Base-by-base conservation (phyloP, 2,888 invertebrate genomes). In the Plebejus argus region DNA sequence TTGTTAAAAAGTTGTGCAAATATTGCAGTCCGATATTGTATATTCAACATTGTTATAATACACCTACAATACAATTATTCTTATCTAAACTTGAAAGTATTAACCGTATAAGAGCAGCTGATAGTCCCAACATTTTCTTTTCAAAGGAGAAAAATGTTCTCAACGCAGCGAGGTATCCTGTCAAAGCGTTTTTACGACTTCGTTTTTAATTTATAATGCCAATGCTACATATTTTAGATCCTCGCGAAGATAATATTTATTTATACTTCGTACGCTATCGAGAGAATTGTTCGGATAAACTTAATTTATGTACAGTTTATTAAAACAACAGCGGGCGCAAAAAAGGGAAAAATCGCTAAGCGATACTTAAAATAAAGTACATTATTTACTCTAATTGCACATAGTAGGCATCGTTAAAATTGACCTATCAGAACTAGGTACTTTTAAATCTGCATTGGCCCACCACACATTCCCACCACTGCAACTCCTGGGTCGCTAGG, bases 181-280 rank as follows among this genome's bases (percentile, higher is more conserved):
- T 28, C 28, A 66, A 6, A 66, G 15, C 23, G 28, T 66, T 66
- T 28, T 66, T 66, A 66, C 61, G 23, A 23, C 66, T 66, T 18
- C 15, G 66, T 28, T 66, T 33, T 12, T 66, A 66, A 66, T 66
- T 28, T 66, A 66, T 33, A 66, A 66, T 66, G 66, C 66, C 28
- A 33, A 33, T 28, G 66, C 33, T 18, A 66, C 66, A 66, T 66
- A 66, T 66, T 18, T 28, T 18, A 66, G 66, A 66, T 66, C 28
- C 66, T 66, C 33, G 28, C 66, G 5, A 66, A 66, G 66, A 66
- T 66, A 66, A 66, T 33, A 66, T 66, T 66, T 66, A 33, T 66
- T 66, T 66, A 66, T 33, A 66, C 66, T 33, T 66, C 15, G 28
- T 28, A 66, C 6, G 66, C 61, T 12, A 61, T 61, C 61, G 23